Percentiles rank a stretch among this genome's conserved stretches.
These are phyloP conservation scores for Dysmachus trigonus DNA, from an alignment of 2,888 invertebrate species.

Conservation along the genomic window DNA sequence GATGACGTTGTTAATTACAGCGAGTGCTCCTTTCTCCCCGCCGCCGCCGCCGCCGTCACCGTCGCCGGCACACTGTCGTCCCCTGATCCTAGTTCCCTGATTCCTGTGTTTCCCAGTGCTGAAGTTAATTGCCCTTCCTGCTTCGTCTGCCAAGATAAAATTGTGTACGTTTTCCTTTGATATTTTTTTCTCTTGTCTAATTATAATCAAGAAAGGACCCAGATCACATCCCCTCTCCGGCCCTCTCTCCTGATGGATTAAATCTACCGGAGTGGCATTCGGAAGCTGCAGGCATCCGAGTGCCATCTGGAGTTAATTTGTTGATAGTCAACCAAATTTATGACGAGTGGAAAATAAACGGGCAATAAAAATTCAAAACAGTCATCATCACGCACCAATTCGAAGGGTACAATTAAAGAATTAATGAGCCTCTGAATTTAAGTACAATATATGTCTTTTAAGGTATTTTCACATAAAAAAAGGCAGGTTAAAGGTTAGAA, in stretches of 20 bases:
- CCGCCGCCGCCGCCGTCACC: not conserved
- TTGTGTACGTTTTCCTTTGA: not conserved
- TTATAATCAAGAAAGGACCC: not conserved
- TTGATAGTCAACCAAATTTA: not conserved
- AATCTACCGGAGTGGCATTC: not conserved
- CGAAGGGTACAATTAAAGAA: not conserved
- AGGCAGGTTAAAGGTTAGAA: too few relatives aligned
- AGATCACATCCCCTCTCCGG: not conserved
- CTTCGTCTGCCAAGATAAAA: constrained; percentile 7
- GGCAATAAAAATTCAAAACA: not conserved
- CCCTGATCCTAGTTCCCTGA: too few relatives aligned
- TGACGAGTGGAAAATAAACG: not conserved
- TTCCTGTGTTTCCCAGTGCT: not conserved
- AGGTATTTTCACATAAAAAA: too few relatives aligned
- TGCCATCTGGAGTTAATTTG: not conserved
- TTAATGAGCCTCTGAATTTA: not conserved
- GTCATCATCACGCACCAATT: not conserved
- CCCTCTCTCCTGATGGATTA: not conserved
- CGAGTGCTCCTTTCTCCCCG: not conserved
- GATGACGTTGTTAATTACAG: constrained; percentile 6
- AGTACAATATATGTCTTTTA: not conserved
- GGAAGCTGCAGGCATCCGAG: not conserved
- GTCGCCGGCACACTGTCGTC: too few relatives aligned
- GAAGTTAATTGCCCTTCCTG: constrained; percentile 20
- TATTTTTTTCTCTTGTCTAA: not conserved